Evolutionary conservation across 1,140 invertebrate genomes (phyloP).

Genomic region (Cyrtorhinus lividipennis): DNA sequence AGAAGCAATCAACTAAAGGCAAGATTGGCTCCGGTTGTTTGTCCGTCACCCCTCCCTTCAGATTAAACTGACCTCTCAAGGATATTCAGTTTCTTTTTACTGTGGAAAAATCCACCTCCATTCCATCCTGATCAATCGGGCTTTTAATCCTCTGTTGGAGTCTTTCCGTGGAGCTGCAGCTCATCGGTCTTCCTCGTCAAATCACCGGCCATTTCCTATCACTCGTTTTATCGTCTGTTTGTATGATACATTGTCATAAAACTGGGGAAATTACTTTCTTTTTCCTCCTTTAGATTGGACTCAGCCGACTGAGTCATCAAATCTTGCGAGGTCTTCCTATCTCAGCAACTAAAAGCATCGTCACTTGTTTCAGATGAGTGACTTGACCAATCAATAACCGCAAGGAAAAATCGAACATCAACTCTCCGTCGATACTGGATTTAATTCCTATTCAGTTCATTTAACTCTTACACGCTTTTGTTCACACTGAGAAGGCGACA

Average conservation of each 20-base stretch:
- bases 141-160: not conserved
- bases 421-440: too few species aligned
- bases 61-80: slow-evolving; percentile 9
- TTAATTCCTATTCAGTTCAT: too few species aligned
- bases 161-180: not conserved
- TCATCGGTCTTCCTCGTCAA: not conserved
- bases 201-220: not conserved
- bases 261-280: not conserved
- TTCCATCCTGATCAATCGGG: not conserved
- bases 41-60: not conserved
- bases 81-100: slow-evolving; percentile 3
- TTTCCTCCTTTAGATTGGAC: too few species aligned
- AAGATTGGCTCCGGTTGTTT: slow-evolving; percentile 4
- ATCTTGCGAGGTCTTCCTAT: too few species aligned
- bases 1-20: not conserved
- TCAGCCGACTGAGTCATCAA: too few species aligned
- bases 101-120: not conserved
- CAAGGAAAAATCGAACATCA: too few species aligned
- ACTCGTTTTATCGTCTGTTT: not conserved
- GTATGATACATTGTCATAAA: not conserved
- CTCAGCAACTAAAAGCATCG: too few species aligned
- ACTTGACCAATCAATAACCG: too few species aligned
- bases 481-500: too few species aligned
- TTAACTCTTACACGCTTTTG: too few species aligned
- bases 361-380: too few species aligned